phyloP scores from a whole-genome alignment of 2,797 vertebrate species.

The Aeoliscus strigatus region DNA sequence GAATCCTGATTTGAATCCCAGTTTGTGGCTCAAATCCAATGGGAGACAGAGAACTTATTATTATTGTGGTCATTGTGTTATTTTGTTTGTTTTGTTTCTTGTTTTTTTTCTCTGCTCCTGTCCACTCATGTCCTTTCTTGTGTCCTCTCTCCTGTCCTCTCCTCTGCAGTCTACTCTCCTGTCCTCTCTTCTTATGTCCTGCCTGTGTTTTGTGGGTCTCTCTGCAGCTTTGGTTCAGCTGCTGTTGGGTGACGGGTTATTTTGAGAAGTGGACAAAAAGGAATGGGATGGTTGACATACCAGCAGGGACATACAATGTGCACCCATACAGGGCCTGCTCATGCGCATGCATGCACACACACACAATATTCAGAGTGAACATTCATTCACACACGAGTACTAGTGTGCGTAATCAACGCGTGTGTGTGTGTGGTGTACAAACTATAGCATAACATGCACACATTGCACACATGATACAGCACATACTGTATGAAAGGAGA shows the following conservation, averaged over 20 bases:
- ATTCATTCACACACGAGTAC: too few relatives aligned
- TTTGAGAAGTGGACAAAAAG: slow-evolving; percentile 65
- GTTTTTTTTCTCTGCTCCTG: neutral
- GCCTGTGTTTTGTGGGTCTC: slow-evolving; percentile 7
- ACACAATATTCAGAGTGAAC: too few relatives aligned
- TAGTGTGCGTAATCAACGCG: too few relatives aligned
- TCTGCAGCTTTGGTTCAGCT: slow-evolving; percentile 61
- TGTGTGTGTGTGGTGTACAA: too few relatives aligned
- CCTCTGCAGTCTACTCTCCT: neutral
- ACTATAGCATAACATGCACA: too few relatives aligned
- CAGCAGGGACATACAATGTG: slow-evolving; percentile 20
- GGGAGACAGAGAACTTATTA: too few relatives aligned
- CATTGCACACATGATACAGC: too few relatives aligned
- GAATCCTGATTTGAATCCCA: too few relatives aligned
- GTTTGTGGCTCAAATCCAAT: too few relatives aligned
- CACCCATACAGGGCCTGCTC: neutral
- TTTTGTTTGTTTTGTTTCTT: neutral
- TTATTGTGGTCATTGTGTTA: too few relatives aligned
- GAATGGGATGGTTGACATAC: slow-evolving; percentile 61
- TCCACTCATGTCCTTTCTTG: neutral
- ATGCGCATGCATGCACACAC: slow-evolving; percentile 1
- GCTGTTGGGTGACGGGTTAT: slow-evolving; percentile 50
- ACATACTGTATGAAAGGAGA: too few relatives aligned
- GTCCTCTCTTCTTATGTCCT: neutral
- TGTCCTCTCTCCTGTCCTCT: neutral